phyloP scores from a whole-genome alignment of 2,888 invertebrate species.

The Eupithecia subfuscata region DNA sequence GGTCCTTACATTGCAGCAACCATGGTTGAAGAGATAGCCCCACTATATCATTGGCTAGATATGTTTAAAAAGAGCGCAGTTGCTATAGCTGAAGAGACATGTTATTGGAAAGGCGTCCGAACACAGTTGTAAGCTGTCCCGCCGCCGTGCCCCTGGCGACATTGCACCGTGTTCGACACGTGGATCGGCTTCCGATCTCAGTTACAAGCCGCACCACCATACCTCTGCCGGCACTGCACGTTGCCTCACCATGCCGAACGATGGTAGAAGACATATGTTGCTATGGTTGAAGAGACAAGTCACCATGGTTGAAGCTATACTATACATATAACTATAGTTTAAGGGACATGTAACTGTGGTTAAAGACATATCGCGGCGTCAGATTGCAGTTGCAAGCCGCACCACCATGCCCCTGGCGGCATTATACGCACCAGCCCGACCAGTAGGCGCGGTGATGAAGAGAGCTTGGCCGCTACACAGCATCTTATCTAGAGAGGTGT shows the following conservation, averaged over 20 bases:
- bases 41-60: no score
- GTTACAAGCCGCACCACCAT: neutral
- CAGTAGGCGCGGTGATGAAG: slow-evolving; percentile 79
- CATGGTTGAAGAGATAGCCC: no score
- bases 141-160: no score
- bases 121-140: neutral
- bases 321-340: no score
- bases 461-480: slow-evolving; percentile 46
- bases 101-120: neutral
- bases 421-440: slow-evolving; percentile 87
- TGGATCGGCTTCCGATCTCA: neutral
- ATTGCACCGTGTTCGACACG: neutral
- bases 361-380: slow-evolving; percentile 67
- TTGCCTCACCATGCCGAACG: neutral
- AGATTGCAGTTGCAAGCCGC: slow-evolving; percentile 90
- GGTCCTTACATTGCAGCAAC: no score
- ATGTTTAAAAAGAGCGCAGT: neutral
- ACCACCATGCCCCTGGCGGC: slow-evolving; percentile 89
- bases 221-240: neutral
- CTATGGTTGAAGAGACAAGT: neutral
- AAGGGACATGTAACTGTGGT: no score
- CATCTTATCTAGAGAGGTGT: slow-evolving; percentile 28
- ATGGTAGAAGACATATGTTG: neutral
- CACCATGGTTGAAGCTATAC: neutral
- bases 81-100: neutral